Base-by-base conservation (phyloP, 1,140 invertebrate genomes). In the Scaptodrosophila lebanonensis region DNA sequence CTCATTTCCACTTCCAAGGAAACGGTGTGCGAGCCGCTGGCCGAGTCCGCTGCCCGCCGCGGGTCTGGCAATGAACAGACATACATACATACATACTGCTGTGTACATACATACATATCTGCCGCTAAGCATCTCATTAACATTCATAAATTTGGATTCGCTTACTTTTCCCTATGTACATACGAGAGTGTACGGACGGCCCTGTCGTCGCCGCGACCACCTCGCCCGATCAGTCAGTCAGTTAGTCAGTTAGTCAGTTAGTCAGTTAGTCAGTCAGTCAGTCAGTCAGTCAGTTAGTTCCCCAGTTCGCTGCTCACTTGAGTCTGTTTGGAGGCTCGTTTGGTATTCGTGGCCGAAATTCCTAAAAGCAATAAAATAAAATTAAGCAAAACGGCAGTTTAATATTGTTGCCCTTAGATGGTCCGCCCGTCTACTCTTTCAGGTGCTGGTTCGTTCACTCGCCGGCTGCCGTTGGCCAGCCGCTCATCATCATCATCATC, bases 321-420 rank as follows among this genome's bases (percentile, higher is more conserved):
- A 53, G n/a, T n/a, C 53, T 69, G 49, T 64, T 50, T 43, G 63
- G 51, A 22, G 30, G 47, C 52, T 53, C 44, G 52, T 25, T 69
- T 66, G 62, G 54, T 50, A 64, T 73, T 76, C 58, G 68, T 73
- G 67, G 68, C 56, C 57, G 47, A 66, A 79, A 75, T 71, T 84
- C 73, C 57, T 43, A 57, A 84, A 83, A 84, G 71, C 66, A 75
- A 79, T 82, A 82, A 84, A 84, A 73, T 76, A 58, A 84, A 84
- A 84, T 84, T 84, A 79, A 84, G 75, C 73, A 84, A 84, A 84
- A 84, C 82, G 82, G 66, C 66, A 76, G 82, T 84, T 84, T 83
- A 83, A 83, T 83, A 83, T 83, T 66, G 71, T 67, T 69, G 48
- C 69, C 43, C 30, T 29, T 17, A n/a, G 13, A 33, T 33, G 32